Conservation (phyloP, 2,888 invertebrate genomes). For the Scrobipalpa atriplicella region DNA sequence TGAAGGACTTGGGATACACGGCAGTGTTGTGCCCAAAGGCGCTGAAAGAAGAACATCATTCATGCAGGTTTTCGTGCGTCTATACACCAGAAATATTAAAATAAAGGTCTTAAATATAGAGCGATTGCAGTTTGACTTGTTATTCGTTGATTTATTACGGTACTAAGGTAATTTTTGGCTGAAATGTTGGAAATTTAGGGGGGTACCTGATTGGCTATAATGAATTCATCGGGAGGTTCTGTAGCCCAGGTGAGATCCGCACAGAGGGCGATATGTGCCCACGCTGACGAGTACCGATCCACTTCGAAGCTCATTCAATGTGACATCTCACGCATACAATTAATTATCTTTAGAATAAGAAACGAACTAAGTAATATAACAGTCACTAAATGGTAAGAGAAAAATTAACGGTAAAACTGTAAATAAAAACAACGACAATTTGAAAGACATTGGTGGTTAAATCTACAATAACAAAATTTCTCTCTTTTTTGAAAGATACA, state of each 20-base stretch:
- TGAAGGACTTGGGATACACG: conserved; percentile 72
- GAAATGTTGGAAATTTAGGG: conserved; percentile 26
- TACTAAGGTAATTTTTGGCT: conserved; percentile 2
- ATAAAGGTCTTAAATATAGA: neutral
- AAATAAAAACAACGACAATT: conserved; percentile 79
- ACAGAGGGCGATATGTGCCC: conserved; percentile 80
- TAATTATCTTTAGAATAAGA: conserved; percentile 72
- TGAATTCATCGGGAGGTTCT: conserved; percentile 77
- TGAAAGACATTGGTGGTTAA: conserved; percentile 78
- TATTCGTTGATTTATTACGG: neutral
- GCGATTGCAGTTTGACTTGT: neutral
- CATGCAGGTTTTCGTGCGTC: conserved; percentile 1
- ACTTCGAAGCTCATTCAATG: conserved; percentile 82
- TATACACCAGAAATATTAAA: neutral
- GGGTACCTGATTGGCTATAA: conserved; percentile 76
- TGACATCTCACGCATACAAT: conserved; percentile 74
- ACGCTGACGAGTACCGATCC: conserved; percentile 76
- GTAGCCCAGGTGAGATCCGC: conserved; percentile 79
- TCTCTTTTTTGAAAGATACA: conserved; percentile 77
- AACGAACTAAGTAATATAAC: conserved; percentile 73
- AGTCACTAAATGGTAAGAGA: conserved; percentile 74
- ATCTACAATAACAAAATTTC: conserved; percentile 80
- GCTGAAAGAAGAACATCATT: conserved; percentile 55
- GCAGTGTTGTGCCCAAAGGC: conserved; percentile 76
- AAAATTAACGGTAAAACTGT: conserved; percentile 75